Base-by-base conservation (phyloP, 1,140 invertebrate genomes). In the Heliothis subflexa region DNA sequence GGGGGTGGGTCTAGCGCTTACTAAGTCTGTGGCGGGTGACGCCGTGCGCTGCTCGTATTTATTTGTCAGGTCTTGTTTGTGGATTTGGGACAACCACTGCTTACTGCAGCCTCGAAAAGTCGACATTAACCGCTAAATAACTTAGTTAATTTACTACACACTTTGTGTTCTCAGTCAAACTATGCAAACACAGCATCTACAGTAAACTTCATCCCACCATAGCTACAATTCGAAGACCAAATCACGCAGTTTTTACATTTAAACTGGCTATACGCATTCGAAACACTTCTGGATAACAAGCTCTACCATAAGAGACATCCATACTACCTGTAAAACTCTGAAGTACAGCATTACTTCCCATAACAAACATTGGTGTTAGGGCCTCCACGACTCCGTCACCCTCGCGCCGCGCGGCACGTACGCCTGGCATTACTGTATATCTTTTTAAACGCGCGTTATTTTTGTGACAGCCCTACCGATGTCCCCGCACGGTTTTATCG, bases 1-100 rank as follows among this genome's bases (percentile, higher is more conserved):
- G 83, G 85, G 77, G 84, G 87, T 80, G 83, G 83, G 83, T 88
- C 86, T 85, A 87, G 82, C 82, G 85, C 84, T 86, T 87, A 84
- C 81, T 86, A 85, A 84, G 72, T 84, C 76, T 82, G 25, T 81
- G 66, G 66, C 45, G 12, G 18, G 55, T 73, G 52, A 59, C 71
- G 52, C 28, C 50, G 25, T 40, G 33, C 45, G 0, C 16, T n/a
- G 21, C 66, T 49, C 18, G 25, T 25, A 50, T 50, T 70, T 70
- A 70, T 50, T 70, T 52, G 21, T 50, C 18, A n/a, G 47, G 18
- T 70, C 47, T 70, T 49, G n/a, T 50, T 25, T 62, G 16, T 59
- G 11, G 21, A 55, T 40, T 73, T 18, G 50, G 40, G 71, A n/a
- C 71, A 64, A 64, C 14, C n/a, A 64, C 33, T 40, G 9, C 18